A percentile compares a stretch with the other conserved stretches of the same genome.
Evolutionary conservation across 2,797 vertebrate species (phyloP).

Genomic region (Diplodus sargus): DNA sequence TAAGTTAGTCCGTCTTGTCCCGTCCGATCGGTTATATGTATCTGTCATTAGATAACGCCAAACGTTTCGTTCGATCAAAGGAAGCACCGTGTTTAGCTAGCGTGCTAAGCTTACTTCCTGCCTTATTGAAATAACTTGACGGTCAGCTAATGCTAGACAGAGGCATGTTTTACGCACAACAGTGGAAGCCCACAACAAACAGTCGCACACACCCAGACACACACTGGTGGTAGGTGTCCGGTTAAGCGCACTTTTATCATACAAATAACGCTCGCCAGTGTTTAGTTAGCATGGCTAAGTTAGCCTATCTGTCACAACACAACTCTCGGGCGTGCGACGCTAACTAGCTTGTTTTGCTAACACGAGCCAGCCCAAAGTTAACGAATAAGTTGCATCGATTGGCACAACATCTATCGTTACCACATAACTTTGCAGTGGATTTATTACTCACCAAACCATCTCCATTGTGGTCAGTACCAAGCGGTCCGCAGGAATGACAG

Average conservation of each 20-base stretch:
- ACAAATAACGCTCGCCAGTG: too few relatives aligned
- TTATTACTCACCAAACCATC: slow-evolving; percentile 71
- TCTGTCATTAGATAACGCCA: neutral
- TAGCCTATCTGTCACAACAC: neutral
- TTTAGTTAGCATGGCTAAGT: neutral
- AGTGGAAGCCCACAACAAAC: neutral
- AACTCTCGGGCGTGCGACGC: neutral
- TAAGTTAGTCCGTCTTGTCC: too few relatives aligned
- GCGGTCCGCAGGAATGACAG: neutral
- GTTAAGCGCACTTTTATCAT: neutral
- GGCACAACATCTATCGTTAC: neutral
- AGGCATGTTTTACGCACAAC: neutral
- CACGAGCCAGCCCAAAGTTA: neutral
- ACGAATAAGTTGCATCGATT: neutral
- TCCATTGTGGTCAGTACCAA: slow-evolving; percentile 64
- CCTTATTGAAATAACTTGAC: neutral
- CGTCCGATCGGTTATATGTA: too few relatives aligned
- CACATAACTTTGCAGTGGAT: neutral
- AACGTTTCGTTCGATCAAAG: neutral
- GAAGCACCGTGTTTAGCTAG: neutral
- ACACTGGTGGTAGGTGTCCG: too few relatives aligned
- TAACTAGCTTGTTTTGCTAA: neutral
- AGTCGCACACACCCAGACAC: neutral
- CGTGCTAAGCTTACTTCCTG: neutral
- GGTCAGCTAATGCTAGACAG: neutral